A percentile compares a stretch with the other conserved stretches of the same genome.
Conservation (phyloP, 1,140 invertebrate species). For the Venustaconcha ellipsiformis region DNA sequence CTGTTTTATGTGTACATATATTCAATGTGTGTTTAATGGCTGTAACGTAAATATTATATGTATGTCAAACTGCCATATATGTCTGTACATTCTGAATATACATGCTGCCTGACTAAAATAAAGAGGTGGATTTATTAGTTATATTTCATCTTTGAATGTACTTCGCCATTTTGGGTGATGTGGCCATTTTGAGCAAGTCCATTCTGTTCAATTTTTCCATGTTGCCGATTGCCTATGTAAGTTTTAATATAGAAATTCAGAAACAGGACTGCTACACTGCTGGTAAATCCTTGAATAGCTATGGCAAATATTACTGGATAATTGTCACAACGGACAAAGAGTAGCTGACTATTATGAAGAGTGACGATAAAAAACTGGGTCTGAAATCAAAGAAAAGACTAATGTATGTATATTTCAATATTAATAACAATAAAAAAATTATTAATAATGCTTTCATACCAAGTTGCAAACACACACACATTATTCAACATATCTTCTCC, state of each 20-base stretch:
- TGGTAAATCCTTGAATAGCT: constrained; percentile 86
- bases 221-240: constrained; percentile 31
- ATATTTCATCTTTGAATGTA: no score
- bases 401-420: neutral
- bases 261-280: constrained; percentile 87
- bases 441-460: neutral
- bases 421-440: neutral
- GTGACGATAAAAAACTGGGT: constrained; percentile 89
- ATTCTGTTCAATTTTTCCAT: neutral
- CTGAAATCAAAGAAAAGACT: constrained; percentile 60
- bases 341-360: constrained; percentile 85
- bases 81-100: no score
- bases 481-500: no score
- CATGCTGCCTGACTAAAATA: no score
- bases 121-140: no score
- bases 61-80: no score
- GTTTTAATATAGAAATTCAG: constrained; percentile 82
- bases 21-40: no score
- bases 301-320: constrained; percentile 93
- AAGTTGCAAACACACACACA: neutral
- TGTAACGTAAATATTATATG: no score
- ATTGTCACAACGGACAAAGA: constrained; percentile 85
- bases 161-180: neutral
- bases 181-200: neutral
- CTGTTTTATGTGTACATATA: no score